These are phyloP conservation scores for Pachyuromys duprasi DNA, from an alignment of 2,797 vertebrate species.

Conservation along the genomic window DNA sequence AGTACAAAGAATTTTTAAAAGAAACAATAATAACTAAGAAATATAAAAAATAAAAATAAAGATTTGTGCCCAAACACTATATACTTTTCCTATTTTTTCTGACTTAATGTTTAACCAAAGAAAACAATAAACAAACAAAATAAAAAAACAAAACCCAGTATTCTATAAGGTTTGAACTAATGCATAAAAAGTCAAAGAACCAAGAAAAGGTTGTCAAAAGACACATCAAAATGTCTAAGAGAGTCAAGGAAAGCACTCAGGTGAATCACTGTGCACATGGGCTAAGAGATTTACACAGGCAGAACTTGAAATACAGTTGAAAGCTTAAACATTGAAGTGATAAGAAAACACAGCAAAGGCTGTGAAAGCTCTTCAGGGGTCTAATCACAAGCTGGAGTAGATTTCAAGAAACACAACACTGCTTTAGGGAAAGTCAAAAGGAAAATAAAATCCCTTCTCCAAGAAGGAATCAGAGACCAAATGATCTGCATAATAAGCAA, in stretches of 20 bases:
- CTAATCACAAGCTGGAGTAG: constrained; percentile 43
- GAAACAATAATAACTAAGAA: background rate
- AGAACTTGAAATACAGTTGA: constrained; percentile 62
- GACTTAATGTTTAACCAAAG: constrained; percentile 44
- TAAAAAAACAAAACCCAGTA: background rate
- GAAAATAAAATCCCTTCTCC: constrained; percentile 37
- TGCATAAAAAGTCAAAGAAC: constrained; percentile 62
- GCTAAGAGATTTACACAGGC: background rate
- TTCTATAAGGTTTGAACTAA: constrained; percentile 41
- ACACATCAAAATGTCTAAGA: constrained; percentile 57
- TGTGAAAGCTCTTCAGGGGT: constrained; percentile 25
- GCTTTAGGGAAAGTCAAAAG: constrained; percentile 34
- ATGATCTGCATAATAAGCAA: background rate
- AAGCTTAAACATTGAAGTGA: constrained; percentile 63
- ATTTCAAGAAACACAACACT: constrained; percentile 47
- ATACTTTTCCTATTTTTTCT: constrained; percentile 43
- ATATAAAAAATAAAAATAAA: constrained; percentile 49
- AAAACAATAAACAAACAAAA: background rate
- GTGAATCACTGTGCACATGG: background rate
- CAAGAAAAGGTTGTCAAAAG: constrained; percentile 47
- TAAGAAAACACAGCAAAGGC: constrained; percentile 60
- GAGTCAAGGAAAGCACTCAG: background rate
- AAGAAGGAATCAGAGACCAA: constrained; percentile 13
- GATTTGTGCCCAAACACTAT: constrained; percentile 11
- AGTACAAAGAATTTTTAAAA: background rate